Evolutionary conservation across 1,140 invertebrate species (phyloP), one percentile per base, ranked within the genome.

Genomic region (Harpegnathos saltator): DNA sequence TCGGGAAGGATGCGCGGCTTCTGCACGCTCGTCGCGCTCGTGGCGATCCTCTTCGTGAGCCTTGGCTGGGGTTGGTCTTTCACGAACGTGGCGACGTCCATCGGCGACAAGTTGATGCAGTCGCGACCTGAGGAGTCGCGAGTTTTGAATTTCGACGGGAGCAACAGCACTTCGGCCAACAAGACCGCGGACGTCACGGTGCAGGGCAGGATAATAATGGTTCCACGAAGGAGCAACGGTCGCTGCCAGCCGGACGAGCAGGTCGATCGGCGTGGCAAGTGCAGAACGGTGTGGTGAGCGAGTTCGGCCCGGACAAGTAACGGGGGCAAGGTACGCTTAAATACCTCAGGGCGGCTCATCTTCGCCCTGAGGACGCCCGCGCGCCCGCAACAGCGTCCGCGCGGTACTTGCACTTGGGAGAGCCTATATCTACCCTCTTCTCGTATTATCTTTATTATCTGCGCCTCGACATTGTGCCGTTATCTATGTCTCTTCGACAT

Each of bases 201-300:
- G 2, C 29, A 81, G 22, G 83, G 85, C 1, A 83, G 80, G 11
- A 90, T 93, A 82, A 91, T 93, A 82, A 80, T 77, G 17, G 85
- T 85, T 14, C 92, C 92, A 11, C 74, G 66, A 22, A 72, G 90
- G 1, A 85, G 61, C 9, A 88, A 80, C 9, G 26, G 68, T 17
- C 17, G 29, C 29, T 93, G 92, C 81, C 61, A 83, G 54, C 56
- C 75, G 7, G 91, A 90, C 22, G 82, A 92, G 44, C 68, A 73
- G 66, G 52, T 59, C 26, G 92, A 92, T 81, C 87, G 89, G 17
- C 86, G 85, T 3, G 92, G 92, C 66, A 90, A 83, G 29, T 92
- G 92, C 33, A 90, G 92, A 29, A 87, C 58, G 17, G 56, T 84
- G 29, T 93, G 91, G 90, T 90, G 78, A 92, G 24, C n/a, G 24